These are phyloP conservation scores for Nematopogon swammerdamellus DNA, from an alignment of 2,888 invertebrate genomes.

Conservation along the genomic window DNA sequence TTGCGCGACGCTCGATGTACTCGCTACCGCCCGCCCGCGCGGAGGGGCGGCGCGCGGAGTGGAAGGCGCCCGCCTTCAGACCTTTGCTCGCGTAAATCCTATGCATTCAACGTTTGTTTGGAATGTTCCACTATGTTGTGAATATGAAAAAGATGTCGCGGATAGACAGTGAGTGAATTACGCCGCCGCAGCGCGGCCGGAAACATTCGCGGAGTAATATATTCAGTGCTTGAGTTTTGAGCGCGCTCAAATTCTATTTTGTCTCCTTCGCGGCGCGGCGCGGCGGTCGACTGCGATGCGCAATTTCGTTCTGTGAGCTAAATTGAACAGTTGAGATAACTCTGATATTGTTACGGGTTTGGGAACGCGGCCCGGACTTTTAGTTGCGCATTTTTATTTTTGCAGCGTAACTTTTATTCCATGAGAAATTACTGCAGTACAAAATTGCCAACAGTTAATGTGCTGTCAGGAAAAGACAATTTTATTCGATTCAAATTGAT, in stretches of 20 bases:
- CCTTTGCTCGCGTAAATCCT: conserved; percentile 17
- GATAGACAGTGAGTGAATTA: conserved; percentile 17
- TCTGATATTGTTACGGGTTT: too few relatives aligned
- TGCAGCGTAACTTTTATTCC: too few relatives aligned
- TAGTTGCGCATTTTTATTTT: too few relatives aligned
- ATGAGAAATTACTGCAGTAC: too few relatives aligned
- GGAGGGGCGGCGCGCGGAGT: too few relatives aligned
- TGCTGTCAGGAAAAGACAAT: too few relatives aligned
- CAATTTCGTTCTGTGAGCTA: conserved; percentile 34
- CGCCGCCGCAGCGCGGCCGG: conserved; percentile 10
- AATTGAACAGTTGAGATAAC: conserved; percentile 24
- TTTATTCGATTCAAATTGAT: too few relatives aligned
- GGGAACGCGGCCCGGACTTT: too few relatives aligned
- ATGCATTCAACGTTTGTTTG: conserved; percentile 20
- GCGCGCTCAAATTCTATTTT: conserved; percentile 32
- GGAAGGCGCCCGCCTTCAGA: neutral
- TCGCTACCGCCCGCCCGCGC: too few relatives aligned
- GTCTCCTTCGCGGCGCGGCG: conserved; percentile 25
- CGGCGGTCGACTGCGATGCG: conserved; percentile 21
- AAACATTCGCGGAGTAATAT: conserved; percentile 25
- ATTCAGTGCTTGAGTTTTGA: conserved; percentile 31
- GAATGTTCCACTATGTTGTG: conserved; percentile 15
- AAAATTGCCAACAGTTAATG: too few relatives aligned
- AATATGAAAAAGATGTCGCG: conserved; percentile 19
- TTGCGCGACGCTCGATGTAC: too few relatives aligned